phyloP scores from a whole-genome alignment of 2,888 invertebrate genomes.

The Xestobium rufovillosum region DNA sequence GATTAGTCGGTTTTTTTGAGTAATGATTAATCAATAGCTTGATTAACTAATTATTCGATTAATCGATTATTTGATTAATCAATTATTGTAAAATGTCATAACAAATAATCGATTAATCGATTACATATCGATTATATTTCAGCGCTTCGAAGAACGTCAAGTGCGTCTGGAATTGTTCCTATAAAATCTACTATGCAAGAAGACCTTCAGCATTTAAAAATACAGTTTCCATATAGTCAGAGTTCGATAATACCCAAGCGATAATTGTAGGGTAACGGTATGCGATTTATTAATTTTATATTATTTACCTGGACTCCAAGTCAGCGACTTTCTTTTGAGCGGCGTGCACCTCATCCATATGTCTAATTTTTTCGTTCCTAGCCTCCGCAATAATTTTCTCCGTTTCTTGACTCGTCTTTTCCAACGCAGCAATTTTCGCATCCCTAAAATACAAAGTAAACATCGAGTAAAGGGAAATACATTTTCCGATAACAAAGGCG shows the following conservation, averaged over 20 bases:
- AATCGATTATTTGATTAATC: no score
- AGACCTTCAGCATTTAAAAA: no score
- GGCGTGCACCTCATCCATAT: slow-evolving; percentile 82
- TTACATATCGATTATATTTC: no score
- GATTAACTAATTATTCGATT: no score
- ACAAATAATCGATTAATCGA: no score
- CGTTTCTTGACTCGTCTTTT: slow-evolving; percentile 75
- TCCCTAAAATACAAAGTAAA: slow-evolving; percentile 48
- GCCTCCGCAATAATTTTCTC: slow-evolving; percentile 82
- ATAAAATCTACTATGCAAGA: no score
- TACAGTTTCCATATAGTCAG: slow-evolving; percentile 4
- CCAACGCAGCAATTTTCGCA: slow-evolving; percentile 76
- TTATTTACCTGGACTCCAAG: slow-evolving; percentile 66
- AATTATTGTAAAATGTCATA: no score
- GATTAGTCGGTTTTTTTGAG: no score
- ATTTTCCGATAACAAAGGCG: neutral
- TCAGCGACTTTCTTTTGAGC: slow-evolving; percentile 81
- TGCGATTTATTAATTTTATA: slow-evolving; percentile 3
- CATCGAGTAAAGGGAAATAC: slow-evolving; percentile 8
- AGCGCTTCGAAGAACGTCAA: no score
- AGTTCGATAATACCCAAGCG: neutral
- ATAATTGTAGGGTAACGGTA: neutral
- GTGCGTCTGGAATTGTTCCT: no score
- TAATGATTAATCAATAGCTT: no score
- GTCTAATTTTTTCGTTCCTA: slow-evolving; percentile 75